Percentiles rank a stretch among this genome's conserved stretches.
Conservation (phyloP, 1,140 invertebrate species). For the Conus betulinus region DNA sequence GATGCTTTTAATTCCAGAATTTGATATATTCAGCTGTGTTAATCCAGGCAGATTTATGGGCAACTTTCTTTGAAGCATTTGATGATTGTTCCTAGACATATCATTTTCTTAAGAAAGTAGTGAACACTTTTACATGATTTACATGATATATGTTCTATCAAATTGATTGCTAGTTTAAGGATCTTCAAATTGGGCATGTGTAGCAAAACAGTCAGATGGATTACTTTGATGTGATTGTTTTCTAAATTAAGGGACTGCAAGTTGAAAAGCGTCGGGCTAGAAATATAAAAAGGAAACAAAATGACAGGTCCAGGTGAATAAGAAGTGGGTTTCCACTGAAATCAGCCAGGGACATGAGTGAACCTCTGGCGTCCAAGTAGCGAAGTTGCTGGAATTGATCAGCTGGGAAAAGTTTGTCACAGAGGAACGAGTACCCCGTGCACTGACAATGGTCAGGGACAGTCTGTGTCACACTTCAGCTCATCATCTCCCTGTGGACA, state of each 20-base stretch:
- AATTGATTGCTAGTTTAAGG: neutral
- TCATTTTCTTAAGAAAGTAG: neutral
- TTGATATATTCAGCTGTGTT: neutral
- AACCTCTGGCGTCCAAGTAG: neutral
- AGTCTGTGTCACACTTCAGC: constrained; percentile 22
- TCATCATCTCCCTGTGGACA: constrained; percentile 39
- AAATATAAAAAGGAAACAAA: neutral
- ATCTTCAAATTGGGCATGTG: neutral
- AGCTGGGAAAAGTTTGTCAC: neutral
- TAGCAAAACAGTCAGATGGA: constrained; percentile 9
- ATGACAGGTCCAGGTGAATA: constrained; percentile 29
- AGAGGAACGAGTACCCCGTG: neutral
- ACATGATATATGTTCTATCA: neutral
- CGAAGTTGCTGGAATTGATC: constrained; percentile 6
- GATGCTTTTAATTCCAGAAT: neutral
- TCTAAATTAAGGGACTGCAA: constrained; percentile 25
- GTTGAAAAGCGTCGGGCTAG: neutral
- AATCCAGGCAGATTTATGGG: neutral
- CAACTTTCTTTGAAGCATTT: neutral
- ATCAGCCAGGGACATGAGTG: neutral
- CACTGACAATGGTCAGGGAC: constrained; percentile 29
- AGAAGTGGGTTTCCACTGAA: neutral
- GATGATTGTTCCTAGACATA: neutral
- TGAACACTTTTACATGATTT: neutral
- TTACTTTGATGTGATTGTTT: neutral